phyloP scores from a whole-genome alignment of 2,888 invertebrate genomes.

The Anagyrus pseudococci region DNA sequence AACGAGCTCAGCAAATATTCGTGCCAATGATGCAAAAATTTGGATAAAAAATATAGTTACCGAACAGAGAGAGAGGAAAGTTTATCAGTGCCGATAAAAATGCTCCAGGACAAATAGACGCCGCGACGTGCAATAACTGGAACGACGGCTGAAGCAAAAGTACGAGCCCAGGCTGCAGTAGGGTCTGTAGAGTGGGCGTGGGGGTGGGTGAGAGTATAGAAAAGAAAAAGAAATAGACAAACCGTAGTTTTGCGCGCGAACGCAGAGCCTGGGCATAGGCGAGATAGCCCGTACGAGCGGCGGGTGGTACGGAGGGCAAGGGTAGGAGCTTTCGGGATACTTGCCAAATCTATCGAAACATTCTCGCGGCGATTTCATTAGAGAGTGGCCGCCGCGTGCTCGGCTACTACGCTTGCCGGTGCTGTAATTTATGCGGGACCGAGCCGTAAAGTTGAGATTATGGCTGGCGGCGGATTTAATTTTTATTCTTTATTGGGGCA shows the following conservation, averaged over 20 bases:
- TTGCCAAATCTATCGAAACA: conserved; percentile 37
- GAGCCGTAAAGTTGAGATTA: conserved; percentile 37
- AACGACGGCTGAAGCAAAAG: background rate
- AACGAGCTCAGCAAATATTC: too few species aligned
- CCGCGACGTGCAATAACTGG: background rate
- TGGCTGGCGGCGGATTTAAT: conserved; percentile 29
- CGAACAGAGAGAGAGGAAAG: too few species aligned
- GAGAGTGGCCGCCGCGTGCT: conserved; percentile 10
- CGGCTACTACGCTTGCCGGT: background rate
- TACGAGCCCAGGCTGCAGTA: background rate
- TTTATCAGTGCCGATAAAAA: conserved; percentile 27
- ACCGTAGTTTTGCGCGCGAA: conserved; percentile 21
- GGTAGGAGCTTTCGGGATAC: conserved; percentile 16
- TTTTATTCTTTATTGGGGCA: conserved; percentile 34
- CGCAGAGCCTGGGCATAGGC: conserved; percentile 4
- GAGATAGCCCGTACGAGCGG: background rate
- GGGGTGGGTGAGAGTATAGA: background rate
- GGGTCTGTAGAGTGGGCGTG: background rate
- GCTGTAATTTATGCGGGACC: conserved; percentile 33
- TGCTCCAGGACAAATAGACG: conserved; percentile 25
- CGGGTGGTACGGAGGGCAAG: background rate
- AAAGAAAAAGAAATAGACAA: conserved; percentile 5
- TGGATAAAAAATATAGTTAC: too few species aligned
- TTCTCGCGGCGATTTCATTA: conserved; percentile 37
- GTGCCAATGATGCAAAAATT: too few species aligned